Evolutionary conservation across 2,797 vertebrate genomes (phyloP).

Genomic region (Tiaroga cobitis): DNA sequence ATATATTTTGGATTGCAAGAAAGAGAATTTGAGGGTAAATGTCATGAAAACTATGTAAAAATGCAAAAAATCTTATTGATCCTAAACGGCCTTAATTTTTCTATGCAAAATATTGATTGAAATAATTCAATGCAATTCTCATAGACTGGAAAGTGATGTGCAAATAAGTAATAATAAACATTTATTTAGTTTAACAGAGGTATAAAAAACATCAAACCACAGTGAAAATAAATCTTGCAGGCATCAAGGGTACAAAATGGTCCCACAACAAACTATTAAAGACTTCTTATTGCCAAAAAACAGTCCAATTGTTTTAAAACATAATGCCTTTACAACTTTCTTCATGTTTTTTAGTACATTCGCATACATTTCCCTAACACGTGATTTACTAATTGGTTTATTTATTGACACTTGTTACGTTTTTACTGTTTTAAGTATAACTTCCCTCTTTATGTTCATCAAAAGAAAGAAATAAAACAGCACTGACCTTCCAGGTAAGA

Average conservation of each 20-base stretch:
- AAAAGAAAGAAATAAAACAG: conserved; percentile 30
- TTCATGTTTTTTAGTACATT: not conserved
- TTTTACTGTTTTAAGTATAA: not conserved
- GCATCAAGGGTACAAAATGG: not conserved
- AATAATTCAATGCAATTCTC: not conserved
- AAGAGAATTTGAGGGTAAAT: not conserved
- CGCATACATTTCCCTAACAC: not conserved
- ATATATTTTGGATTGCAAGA: not conserved
- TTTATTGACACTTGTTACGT: not conserved
- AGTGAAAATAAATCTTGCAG: not conserved
- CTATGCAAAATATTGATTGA: not conserved
- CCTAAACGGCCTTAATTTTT: not conserved
- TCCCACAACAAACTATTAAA: not conserved
- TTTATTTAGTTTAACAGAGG: conserved; percentile 40
- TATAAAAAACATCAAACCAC: conserved; percentile 25
- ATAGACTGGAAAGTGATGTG: not conserved
- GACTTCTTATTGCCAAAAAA: not conserved
- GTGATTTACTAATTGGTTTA: not conserved
- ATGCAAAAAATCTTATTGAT: not conserved
- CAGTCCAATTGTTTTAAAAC: not conserved
- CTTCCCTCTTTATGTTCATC: not conserved
- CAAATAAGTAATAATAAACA: conserved; percentile 55
- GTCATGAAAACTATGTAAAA: not conserved
- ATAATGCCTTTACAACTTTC: not conserved
- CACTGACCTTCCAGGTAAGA: not conserved